Evolutionary conservation across 2,888 invertebrate genomes (phyloP).

Genomic region (Seira ritae): DNA sequence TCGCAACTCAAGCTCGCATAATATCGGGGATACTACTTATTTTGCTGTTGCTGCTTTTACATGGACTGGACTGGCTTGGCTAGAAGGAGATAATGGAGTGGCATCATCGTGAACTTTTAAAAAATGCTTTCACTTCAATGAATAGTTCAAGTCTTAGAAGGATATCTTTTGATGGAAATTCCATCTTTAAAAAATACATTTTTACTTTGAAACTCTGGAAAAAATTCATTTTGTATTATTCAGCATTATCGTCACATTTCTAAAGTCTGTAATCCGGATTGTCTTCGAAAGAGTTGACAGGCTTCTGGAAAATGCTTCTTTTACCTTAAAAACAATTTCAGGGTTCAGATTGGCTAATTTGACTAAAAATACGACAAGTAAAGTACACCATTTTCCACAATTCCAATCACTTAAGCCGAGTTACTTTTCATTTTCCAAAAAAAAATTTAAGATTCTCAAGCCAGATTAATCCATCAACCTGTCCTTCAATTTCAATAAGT

Average conservation of each 20-base stretch:
- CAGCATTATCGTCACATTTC: background rate
- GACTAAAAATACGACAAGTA: background rate
- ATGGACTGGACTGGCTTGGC: no score
- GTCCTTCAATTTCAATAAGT: background rate
- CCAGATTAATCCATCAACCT: constrained; percentile 1
- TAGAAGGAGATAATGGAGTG: background rate
- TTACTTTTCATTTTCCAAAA: background rate
- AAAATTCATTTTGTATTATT: background rate
- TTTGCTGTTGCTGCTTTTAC: constrained; percentile 4
- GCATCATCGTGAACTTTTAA: background rate
- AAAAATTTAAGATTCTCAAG: background rate
- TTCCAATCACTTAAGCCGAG: background rate
- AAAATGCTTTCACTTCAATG: background rate
- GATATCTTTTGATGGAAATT: background rate
- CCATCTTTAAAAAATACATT: constrained; percentile 1
- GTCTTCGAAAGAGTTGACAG: background rate
- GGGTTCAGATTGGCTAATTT: background rate
- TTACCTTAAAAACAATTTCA: background rate
- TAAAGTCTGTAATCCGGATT: background rate
- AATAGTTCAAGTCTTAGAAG: background rate
- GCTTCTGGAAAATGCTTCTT: background rate
- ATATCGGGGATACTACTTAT: background rate
- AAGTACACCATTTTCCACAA: background rate
- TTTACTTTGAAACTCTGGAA: background rate
- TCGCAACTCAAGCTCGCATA: background rate